Base-by-base conservation (phyloP, 2,888 invertebrate species). In the Phorcus lineatus region DNA sequence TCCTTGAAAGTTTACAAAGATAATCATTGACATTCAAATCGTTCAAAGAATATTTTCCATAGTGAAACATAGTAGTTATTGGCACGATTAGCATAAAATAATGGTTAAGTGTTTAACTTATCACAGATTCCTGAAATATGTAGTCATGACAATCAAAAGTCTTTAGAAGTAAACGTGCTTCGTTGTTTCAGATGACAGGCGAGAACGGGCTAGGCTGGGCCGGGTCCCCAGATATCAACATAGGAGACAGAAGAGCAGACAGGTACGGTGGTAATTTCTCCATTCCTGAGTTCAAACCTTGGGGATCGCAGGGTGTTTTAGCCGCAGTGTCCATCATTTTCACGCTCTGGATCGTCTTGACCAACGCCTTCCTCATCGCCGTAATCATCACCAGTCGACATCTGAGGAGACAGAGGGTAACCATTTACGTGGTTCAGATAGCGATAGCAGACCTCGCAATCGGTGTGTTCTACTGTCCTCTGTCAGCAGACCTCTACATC, bases 401-500 rank as follows among this genome's bases (percentile, higher is more conserved):
- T 0, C 52, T 80, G 31, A 53, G 77, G n/a, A 74, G 77, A 67
- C 74, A 77, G 40, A 67, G 83, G 1, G 82, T 83, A 40, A 84
- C 80, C n/a, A 78, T 85, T 19, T 54, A 81, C 55, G 70, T 85
- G 0, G 80, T 83, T 24, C 83, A 84, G 79, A 80, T 83, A 54
- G 82, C 85, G 0, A 74, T 84, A 28, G 80, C 82, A 1, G 83
- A 84, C 77, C 74, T 85, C 78, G 78, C 83, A 0, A 82, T 82
- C 54, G 83, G 83, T 0, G 74, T 84, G 19, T 84, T 84, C 79
- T 85, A 81, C 80, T 83, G 82, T 47, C 81, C 84, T 0, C 85
- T 85, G 54, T 82, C 83, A 1, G 83, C 83, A 0, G 85, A 85
- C 78, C 82, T 81, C 80, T 85, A 81, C 80, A 55, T 85, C 24